Conservation (phyloP, 2,113 vertebrate genomes). For the Crotalus helleri region DNA sequence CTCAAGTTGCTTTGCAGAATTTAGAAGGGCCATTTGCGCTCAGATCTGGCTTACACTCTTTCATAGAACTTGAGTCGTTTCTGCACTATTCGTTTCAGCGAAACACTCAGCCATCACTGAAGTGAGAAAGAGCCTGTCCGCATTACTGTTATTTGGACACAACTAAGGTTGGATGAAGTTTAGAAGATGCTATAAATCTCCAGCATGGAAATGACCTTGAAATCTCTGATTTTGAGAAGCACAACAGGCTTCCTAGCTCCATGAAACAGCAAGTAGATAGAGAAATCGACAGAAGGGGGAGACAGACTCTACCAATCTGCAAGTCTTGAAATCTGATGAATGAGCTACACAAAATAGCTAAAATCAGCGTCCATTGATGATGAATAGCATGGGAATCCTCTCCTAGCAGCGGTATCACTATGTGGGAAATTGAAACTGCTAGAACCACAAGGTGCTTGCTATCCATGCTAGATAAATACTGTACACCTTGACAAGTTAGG, state of each 20-base stretch:
- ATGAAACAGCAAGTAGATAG: neutral
- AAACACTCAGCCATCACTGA: neutral
- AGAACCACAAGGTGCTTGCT: neutral
- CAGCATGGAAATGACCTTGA: neutral
- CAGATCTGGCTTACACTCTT: neutral
- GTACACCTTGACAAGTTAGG: neutral
- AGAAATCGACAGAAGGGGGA: neutral
- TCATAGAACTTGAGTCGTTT: neutral
- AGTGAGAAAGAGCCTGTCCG: neutral
- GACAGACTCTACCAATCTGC: neutral
- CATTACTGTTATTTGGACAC: neutral
- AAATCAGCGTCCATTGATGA: neutral
- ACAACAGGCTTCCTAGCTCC: neutral
- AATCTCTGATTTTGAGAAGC: neutral
- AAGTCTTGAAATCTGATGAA: neutral
- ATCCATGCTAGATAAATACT: neutral
- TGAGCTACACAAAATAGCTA: neutral
- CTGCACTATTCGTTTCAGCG: neutral
- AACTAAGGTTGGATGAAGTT: neutral
- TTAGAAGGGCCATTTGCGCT: neutral
- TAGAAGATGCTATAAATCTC: neutral
- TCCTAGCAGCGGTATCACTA: neutral
- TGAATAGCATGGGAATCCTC: neutral
- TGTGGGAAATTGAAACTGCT: neutral
- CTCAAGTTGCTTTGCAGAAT: neutral